Evolutionary conservation across 92 coral and sea anemone species (phyloP).

Genomic region (Pocillopora grandis): DNA sequence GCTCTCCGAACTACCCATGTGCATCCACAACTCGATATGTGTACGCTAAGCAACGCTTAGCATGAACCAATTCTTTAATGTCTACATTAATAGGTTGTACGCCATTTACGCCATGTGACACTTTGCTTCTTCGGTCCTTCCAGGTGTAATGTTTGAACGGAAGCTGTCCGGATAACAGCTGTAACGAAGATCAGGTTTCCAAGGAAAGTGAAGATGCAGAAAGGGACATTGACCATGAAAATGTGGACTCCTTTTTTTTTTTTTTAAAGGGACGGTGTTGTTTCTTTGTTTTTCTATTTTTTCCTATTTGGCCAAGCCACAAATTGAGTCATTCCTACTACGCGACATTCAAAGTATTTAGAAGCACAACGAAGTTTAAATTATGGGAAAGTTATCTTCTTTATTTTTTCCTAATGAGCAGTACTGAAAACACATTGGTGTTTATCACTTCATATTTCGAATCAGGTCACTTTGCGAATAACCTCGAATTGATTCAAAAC

Average conservation of each 20-base stretch:
- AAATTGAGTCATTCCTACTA: neutral
- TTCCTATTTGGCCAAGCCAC: neutral
- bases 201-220: neutral
- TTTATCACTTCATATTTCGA: too few species aligned
- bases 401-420: neutral
- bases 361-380: neutral
- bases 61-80: too few species aligned
- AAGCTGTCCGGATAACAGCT: constrained; percentile 1
- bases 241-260: neutral
- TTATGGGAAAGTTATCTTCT: too few species aligned
- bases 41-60: too few species aligned
- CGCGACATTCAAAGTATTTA: neutral
- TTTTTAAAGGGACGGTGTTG: neutral
- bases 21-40: too few species aligned
- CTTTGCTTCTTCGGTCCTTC: too few species aligned
- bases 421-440: too few species aligned
- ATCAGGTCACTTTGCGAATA: too few species aligned
- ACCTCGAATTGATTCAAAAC: too few species aligned
- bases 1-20: too few species aligned
- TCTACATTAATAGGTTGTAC: too few species aligned
- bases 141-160: neutral
- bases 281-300: neutral
- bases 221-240: neutral
- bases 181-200: neutral
- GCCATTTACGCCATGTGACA: too few species aligned